Evolutionary conservation across 2,113 vertebrate species (phyloP).

Genomic region (Pantherophis guttatus): DNA sequence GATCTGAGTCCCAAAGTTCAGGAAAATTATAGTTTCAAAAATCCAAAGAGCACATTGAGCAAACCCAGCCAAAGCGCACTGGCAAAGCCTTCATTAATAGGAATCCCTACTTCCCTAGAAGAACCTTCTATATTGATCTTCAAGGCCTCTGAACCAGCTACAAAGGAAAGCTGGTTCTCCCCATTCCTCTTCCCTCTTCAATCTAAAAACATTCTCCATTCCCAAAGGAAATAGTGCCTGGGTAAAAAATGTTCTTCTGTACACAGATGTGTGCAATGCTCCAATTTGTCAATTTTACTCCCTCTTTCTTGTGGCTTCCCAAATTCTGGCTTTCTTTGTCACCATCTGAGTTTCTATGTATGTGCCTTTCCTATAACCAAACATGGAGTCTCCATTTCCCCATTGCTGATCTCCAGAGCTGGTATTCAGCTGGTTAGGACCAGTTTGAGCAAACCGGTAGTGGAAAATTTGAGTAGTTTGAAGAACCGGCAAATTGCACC

Average conservation of each 20-base stretch:
- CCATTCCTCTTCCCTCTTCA: neutral
- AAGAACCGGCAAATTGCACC: too few relatives aligned
- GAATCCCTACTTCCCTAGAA: neutral
- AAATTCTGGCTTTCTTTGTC: neutral
- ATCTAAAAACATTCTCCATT: neutral
- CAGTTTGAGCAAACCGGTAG: too few relatives aligned
- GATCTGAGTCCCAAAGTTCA: neutral
- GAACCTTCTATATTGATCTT: neutral
- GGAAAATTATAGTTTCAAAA: neutral
- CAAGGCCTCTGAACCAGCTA: neutral
- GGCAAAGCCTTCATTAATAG: neutral
- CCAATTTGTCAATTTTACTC: neutral
- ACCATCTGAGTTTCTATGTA: neutral
- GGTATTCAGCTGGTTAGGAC: too few relatives aligned
- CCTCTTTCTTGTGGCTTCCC: neutral
- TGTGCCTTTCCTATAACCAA: neutral
- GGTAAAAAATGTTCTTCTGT: neutral
- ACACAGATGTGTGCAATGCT: neutral
- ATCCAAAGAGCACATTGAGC: neutral
- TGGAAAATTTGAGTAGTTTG: too few relatives aligned
- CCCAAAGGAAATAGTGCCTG: neutral
- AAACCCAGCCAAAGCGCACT: neutral
- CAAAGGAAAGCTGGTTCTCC: neutral
- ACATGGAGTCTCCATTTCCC: neutral
- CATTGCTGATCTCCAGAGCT: neutral